Percentiles rank a stretch among this genome's conserved stretches.
phyloP scores from a whole-genome alignment of 2,888 invertebrate genomes.

The Dascillus cervinus region DNA sequence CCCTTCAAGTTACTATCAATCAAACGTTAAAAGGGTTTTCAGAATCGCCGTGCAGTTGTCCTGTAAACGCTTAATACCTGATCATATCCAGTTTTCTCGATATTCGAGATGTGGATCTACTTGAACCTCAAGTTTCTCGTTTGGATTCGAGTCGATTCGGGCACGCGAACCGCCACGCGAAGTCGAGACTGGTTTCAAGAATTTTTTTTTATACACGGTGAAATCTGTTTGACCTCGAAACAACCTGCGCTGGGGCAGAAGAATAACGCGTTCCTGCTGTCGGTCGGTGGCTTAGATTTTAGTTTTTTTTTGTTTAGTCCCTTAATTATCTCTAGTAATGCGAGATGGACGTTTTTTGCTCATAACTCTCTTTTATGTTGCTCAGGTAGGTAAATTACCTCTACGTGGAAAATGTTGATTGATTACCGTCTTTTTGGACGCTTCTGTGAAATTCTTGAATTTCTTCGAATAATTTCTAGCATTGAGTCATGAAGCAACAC shows the following conservation, averaged over 20 bases:
- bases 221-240: not conserved
- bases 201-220: not conserved
- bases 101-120: not conserved
- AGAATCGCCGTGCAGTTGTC: too few relatives aligned
- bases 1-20: too few relatives aligned
- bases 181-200: not conserved
- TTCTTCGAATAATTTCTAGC: too few relatives aligned
- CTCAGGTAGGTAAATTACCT: not conserved
- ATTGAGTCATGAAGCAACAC: too few relatives aligned
- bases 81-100: not conserved
- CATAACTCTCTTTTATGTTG: not conserved
- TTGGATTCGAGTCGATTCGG: not conserved
- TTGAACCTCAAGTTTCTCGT: not conserved
- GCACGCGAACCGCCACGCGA: constrained; percentile 1
- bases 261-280: not conserved
- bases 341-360: not conserved
- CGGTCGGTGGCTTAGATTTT: not conserved
- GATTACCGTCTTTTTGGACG: too few relatives aligned
- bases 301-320: not conserved
- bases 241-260: not conserved
- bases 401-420: not conserved
- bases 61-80: not conserved
- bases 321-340: not conserved
- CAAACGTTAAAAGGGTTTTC: too few relatives aligned
- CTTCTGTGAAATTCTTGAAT: too few relatives aligned